These are phyloP conservation scores for Diadegma fenestrale DNA, from an alignment of 2,888 invertebrate genomes.

Conservation along the genomic window DNA sequence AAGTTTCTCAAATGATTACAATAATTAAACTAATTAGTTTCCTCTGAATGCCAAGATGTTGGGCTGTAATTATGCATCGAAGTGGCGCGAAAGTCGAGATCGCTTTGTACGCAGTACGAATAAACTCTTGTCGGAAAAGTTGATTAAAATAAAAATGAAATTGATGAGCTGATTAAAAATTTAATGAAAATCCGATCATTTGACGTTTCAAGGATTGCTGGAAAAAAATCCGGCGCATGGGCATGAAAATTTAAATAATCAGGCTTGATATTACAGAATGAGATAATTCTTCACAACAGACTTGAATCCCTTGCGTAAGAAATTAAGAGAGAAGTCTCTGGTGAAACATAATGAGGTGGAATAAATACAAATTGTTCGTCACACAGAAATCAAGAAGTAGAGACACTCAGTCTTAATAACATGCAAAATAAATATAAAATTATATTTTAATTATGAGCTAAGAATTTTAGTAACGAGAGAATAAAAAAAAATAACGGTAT, in stretches of 20 bases:
- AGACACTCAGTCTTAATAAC: slow-evolving; percentile 20
- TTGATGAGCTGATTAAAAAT: background rate
- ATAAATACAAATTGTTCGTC: background rate
- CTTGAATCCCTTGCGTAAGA: background rate
- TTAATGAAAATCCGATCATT: background rate
- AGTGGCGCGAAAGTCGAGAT: background rate
- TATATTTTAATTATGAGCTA: slow-evolving; percentile 40
- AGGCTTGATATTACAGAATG: background rate
- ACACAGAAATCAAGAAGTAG: background rate
- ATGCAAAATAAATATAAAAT: slow-evolving; percentile 41
- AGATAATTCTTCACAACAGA: background rate
- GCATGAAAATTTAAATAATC: background rate
- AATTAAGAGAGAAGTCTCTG: background rate
- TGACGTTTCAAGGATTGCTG: background rate
- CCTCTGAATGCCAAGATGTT: slow-evolving; percentile 4
- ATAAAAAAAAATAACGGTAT: slow-evolving; percentile 5
- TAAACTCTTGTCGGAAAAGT: background rate
- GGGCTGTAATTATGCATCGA: slow-evolving; percentile 16
- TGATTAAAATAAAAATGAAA: background rate
- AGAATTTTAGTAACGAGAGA: slow-evolving; percentile 21
- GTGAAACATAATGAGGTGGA: background rate
- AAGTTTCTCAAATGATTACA: slow-evolving; percentile 15
- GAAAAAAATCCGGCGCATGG: background rate
- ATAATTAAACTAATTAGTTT: slow-evolving; percentile 36
- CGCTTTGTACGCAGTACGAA: background rate